Conservation (phyloP, 2,888 invertebrate species). For the Tetramorium bicarinatum region DNA sequence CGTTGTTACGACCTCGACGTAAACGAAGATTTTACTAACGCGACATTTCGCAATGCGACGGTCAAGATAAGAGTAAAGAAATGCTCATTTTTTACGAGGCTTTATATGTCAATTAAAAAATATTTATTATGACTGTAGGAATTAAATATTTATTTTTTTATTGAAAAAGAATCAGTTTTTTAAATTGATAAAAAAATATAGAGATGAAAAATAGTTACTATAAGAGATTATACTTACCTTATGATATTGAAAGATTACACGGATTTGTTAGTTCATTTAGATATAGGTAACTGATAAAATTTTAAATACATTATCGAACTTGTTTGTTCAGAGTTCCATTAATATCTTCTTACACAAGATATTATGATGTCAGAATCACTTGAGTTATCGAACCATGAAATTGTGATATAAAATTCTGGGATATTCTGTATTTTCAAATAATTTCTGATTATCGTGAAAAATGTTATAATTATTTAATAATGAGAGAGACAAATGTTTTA, state of each 20-base stretch:
- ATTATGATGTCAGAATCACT: not conserved
- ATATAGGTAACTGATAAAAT: slow-evolving; percentile 1
- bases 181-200: not conserved
- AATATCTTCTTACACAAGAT: not conserved
- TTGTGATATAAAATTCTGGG: not conserved
- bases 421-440: not conserved
- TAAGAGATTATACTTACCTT: not conserved
- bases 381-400: not conserved
- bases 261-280: not conserved
- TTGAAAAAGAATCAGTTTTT: not conserved
- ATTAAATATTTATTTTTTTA: not conserved
- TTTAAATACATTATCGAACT: not conserved
- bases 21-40: slow-evolving; percentile 32
- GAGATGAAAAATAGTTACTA: not conserved
- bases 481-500: not conserved
- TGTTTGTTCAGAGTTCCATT: slow-evolving; percentile 12
- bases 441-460: not conserved
- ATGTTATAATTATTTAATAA: slow-evolving; percentile 1
- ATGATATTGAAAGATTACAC: not conserved
- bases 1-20: slow-evolving; percentile 10
- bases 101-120: no score
- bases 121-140: not conserved
- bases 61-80: not conserved
- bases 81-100: not conserved
- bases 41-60: not conserved